Evolutionary conservation across 1,140 invertebrate species (phyloP).

Genomic region (Sycophila sp.): DNA sequence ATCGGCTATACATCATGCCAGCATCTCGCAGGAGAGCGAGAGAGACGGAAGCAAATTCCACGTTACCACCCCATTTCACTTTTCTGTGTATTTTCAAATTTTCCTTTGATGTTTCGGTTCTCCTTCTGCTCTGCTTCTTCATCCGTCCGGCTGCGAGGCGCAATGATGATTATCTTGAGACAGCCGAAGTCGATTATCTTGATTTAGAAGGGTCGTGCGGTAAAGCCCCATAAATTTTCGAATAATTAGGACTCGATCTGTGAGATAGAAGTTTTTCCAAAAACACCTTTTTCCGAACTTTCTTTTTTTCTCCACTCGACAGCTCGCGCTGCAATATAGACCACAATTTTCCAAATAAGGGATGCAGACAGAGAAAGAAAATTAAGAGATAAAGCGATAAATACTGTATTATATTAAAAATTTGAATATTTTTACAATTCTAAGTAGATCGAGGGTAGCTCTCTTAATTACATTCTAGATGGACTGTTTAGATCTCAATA

Average conservation of each 20-base stretch:
- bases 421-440: no score
- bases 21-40: no score
- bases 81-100: background rate
- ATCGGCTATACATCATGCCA: slow-evolving; percentile 21
- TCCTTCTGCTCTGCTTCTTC: background rate
- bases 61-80: slow-evolving; percentile 18
- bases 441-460: no score
- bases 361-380: background rate
- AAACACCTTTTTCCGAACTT: background rate
- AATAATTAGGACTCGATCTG: slow-evolving; percentile 21
- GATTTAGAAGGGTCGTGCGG: slow-evolving; percentile 25
- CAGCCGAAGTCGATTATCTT: slow-evolving; percentile 33
- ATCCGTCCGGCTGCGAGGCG: background rate
- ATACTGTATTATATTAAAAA: no score
- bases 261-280: slow-evolving; percentile 20
- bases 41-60: no score
- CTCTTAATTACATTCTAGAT: no score
- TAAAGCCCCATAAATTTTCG: slow-evolving; percentile 16
- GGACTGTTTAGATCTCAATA: no score
- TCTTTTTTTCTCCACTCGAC: background rate
- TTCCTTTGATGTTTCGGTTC: background rate
- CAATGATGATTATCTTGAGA: slow-evolving; percentile 24
- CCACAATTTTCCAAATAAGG: background rate
- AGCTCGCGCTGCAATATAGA: background rate
- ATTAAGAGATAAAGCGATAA: no score